Evolutionary conservation across 2,888 invertebrate species (phyloP).

Genomic region (Noctua janthe): DNA sequence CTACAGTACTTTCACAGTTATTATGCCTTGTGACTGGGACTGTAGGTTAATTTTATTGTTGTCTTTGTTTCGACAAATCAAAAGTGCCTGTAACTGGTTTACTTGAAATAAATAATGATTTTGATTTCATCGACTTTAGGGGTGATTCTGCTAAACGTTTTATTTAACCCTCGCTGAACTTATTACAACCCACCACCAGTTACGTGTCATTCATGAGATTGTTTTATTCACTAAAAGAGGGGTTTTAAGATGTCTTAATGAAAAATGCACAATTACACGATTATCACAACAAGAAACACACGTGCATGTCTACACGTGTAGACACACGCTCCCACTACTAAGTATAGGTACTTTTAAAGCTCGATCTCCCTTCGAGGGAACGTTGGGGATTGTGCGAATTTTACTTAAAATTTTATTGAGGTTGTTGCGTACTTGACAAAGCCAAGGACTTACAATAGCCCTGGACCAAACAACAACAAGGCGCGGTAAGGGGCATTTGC

Average conservation of each 20-base stretch:
- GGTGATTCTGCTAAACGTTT: neutral
- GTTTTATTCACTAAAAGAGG: constrained; percentile 18
- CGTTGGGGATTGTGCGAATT: constrained; percentile 66
- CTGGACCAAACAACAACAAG: neutral
- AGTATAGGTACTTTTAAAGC: constrained; percentile 71
- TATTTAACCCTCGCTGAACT: neutral
- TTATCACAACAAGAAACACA: constrained; percentile 62
- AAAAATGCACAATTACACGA: constrained; percentile 60
- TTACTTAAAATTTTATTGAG: constrained; percentile 17
- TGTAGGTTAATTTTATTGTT: neutral
- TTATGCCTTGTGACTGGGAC: neutral
- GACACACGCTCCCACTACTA: constrained; percentile 52
- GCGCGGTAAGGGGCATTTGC: no score
- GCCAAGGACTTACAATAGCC: neutral
- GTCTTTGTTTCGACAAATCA: neutral
- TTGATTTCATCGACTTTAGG: neutral
- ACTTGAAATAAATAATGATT: neutral
- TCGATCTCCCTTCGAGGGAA: constrained; percentile 72
- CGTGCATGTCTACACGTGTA: neutral
- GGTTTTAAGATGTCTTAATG: constrained; percentile 11
- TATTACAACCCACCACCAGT: neutral
- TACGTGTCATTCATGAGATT: neutral
- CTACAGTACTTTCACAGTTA: neutral
- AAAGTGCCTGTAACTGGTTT: neutral
- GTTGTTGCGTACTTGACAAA: neutral